Conservation (phyloP, 2,113 vertebrate species). For the Neopipo cinnamomea region DNA sequence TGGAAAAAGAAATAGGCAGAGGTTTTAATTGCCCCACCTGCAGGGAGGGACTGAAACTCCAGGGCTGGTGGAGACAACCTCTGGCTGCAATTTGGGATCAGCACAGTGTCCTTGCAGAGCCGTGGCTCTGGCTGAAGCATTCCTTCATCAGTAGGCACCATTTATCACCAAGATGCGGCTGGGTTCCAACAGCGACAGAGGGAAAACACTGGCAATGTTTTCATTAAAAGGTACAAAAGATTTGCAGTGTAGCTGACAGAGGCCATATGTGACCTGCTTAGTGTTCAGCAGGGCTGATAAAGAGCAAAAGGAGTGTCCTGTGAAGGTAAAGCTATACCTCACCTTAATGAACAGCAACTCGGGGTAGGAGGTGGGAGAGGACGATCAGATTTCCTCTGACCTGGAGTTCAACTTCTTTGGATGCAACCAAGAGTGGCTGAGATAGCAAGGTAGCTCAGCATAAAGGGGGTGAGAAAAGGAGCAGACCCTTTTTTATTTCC, state of each 20-base stretch:
- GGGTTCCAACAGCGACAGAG: conserved; percentile 50
- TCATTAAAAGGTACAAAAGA: conserved; percentile 66
- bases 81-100: not conserved
- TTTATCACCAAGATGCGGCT: conserved; percentile 54
- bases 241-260: conserved; percentile 64
- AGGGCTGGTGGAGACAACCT: not conserved
- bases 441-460: not conserved
- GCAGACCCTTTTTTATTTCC: not conserved
- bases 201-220: conserved; percentile 62
- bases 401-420: conserved; percentile 58
- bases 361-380: conserved; percentile 39
- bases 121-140: not conserved
- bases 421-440: conserved; percentile 23
- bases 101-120: not conserved
- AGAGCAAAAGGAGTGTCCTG: conserved; percentile 56
- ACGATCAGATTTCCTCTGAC: conserved; percentile 66
- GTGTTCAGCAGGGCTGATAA: conserved; percentile 35
- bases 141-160: conserved; percentile 41
- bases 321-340: conserved; percentile 68
- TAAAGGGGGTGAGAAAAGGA: not conserved
- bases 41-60: not conserved
- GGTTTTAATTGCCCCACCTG: not conserved
- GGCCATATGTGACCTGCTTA: conserved; percentile 69
- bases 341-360: conserved; percentile 61
- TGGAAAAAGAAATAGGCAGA: not conserved